A percentile compares a stretch with the other conserved stretches of the same genome.
Conservation (phyloP, 2,113 vertebrate genomes). For the Crotalus viridis region DNA sequence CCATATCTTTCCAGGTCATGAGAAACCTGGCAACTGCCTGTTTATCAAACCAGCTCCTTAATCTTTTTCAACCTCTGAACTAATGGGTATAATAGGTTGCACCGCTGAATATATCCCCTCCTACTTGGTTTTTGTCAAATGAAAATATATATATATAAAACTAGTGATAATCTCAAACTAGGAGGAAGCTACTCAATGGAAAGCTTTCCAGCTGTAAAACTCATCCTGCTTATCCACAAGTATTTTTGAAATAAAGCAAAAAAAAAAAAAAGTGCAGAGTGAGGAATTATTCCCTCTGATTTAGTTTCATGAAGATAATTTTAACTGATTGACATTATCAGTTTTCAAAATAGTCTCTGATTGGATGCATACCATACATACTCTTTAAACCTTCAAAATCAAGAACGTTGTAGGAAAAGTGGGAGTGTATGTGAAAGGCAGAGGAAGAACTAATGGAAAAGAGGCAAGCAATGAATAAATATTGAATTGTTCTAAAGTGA, state of each 20-base stretch:
- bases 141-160: not conserved
- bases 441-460: not conserved
- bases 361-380: not conserved
- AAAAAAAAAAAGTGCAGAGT: not conserved
- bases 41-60: not conserved
- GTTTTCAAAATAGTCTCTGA: not conserved
- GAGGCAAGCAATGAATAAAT: not conserved
- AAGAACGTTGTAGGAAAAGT: not conserved
- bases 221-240: not conserved
- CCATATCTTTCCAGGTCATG: not conserved
- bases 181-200: not conserved
- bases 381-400: not conserved
- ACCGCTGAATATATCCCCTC: not conserved
- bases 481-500: not conserved
- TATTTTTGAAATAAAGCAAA: not conserved
- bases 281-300: not conserved
- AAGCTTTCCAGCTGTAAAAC: not conserved
- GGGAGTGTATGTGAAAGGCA: not conserved
- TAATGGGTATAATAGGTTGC: not conserved
- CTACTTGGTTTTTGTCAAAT: not conserved
- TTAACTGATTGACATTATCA: too few relatives aligned
- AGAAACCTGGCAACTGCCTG: not conserved
- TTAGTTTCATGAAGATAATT: not conserved
- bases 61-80: not conserved
- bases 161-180: not conserved